Conservation (phyloP, 2,888 invertebrate species). For the Eristalinus sepulchralis region DNA sequence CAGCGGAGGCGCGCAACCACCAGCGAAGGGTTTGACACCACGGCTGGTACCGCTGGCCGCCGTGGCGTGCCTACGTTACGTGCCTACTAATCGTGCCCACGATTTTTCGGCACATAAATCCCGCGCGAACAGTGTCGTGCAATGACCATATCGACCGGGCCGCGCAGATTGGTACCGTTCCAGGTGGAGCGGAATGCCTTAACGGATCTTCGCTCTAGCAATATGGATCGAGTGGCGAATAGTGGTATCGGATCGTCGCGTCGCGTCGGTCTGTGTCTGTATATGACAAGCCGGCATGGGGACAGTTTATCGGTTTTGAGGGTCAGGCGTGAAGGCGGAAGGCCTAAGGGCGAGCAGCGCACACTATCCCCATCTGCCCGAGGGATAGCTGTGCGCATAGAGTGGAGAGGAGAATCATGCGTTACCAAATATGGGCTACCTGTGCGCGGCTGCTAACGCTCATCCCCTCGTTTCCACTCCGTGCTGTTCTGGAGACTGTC, state of each 20-base stretch:
- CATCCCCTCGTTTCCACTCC: slow-evolving; percentile 1
- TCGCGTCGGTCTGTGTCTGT: background rate
- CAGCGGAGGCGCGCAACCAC: slow-evolving; percentile 41
- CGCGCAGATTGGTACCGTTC: slow-evolving; percentile 54
- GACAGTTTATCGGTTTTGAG: slow-evolving; percentile 52
- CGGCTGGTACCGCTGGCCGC: background rate
- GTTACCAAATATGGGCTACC: slow-evolving; percentile 71
- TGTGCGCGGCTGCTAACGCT: slow-evolving; percentile 37
- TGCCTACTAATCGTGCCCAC: slow-evolving; percentile 60
- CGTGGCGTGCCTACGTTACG: slow-evolving; percentile 7
- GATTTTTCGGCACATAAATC: slow-evolving; percentile 65
- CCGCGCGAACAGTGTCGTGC: slow-evolving; percentile 41
- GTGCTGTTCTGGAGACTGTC: slow-evolving; percentile 18
- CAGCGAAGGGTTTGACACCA: slow-evolving; percentile 42
- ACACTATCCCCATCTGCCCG: slow-evolving; percentile 56
- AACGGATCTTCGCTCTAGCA: slow-evolving; percentile 56
- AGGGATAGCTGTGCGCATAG: slow-evolving; percentile 37
- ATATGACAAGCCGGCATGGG: slow-evolving; percentile 15
- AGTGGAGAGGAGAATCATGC: slow-evolving; percentile 61
- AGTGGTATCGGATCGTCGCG: slow-evolving; percentile 24
- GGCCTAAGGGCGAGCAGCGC: slow-evolving; percentile 69
- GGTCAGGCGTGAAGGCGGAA: slow-evolving; percentile 65
- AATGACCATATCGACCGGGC: slow-evolving; percentile 57
- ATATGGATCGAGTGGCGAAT: slow-evolving; percentile 49
- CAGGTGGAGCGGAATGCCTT: slow-evolving; percentile 64